Evolutionary conservation across 1,140 invertebrate genomes (phyloP), one percentile per base, ranked within the genome.

Genomic region (Atta cephalotes): DNA sequence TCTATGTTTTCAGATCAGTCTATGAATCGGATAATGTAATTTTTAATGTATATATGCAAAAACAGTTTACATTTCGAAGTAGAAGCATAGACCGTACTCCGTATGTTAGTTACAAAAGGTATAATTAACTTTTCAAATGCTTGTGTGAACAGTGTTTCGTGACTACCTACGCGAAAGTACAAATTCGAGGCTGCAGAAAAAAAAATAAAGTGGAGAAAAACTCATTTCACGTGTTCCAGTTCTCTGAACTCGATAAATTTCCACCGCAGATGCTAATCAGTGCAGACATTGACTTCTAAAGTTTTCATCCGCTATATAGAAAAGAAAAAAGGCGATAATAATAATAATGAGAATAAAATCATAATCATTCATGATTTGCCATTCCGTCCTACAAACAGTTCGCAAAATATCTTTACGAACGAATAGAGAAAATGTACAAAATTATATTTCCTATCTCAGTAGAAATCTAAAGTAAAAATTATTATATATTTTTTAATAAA

Each of bases 261-360:
- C 66, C n/a, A 39, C 39, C 68, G n/a, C 60, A 51, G 65, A 90
- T 90, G 87, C 76, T 88, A 90, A 91, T 91, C 84, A 91, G 88
- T 81, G 87, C 87, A 80, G 60, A 74, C 77, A 74, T 62, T 58
- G 77, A 78, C 45, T 79, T 65, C 16, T 31, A 39, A 77, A 90
- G 65, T 53, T 90, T 89, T 82, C 60, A 63, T 60, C n/a, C 21
- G 9, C 16, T 56, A 10, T 28, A 28, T 76, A 28, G 18, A 9
- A n/a, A 53, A 63, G 2, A 35, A 31, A 28, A 49, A 80, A 71
- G 39, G 63, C 51, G 74, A 79, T 72, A 51, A 81, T 66, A 51
- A 90, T 81, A 71, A 81, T 68, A 72, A 81, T 39, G 60, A 76
- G 16, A 56, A 88, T 70, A 65, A 81, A 85, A 85, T 72, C 53